Conservation (phyloP, 2,113 vertebrate genomes). For the Dinomys branickii region DNA sequence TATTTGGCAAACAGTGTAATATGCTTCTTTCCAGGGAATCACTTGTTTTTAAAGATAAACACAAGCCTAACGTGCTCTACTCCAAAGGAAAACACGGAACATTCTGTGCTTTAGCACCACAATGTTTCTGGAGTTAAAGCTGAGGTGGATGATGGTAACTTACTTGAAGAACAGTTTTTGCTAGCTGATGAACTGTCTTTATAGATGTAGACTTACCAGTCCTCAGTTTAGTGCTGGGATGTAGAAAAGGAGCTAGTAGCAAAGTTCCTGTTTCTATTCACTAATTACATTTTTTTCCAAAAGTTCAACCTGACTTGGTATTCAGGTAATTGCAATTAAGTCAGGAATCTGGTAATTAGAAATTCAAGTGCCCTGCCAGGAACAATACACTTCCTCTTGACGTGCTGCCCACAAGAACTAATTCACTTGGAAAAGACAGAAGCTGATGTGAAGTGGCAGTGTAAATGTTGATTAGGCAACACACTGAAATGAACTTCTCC, state of each 20-base stretch:
- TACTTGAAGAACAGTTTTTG: not conserved
- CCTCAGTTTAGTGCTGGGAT: slow-evolving; percentile 74
- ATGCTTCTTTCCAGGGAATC: not conserved
- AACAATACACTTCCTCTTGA: slow-evolving; percentile 88
- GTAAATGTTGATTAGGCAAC: slow-evolving; percentile 83
- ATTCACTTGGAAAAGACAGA: slow-evolving; percentile 85
- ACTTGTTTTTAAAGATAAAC: not conserved
- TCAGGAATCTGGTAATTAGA: slow-evolving; percentile 89
- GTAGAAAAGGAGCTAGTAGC: slow-evolving; percentile 83
- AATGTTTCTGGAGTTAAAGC: not conserved
- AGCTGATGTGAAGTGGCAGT: slow-evolving; percentile 82
- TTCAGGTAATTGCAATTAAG: slow-evolving; percentile 92
- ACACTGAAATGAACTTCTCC: slow-evolving; percentile 73
- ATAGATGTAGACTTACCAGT: slow-evolving; percentile 80
- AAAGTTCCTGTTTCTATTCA: slow-evolving; percentile 82
- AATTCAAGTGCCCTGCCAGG: slow-evolving; percentile 89
- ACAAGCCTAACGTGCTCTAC: not conserved
- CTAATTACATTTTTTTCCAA: slow-evolving; percentile 90
- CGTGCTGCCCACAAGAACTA: slow-evolving; percentile 85
- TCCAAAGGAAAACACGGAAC: not conserved
- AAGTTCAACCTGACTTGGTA: slow-evolving; percentile 89
- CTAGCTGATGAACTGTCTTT: slow-evolving; percentile 65
- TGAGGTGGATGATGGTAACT: not conserved
- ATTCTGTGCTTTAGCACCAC: not conserved
- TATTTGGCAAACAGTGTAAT: not conserved